These are phyloP conservation scores for Isichthys henryi DNA, from an alignment of 2,113 vertebrate species.

Conservation along the genomic window DNA sequence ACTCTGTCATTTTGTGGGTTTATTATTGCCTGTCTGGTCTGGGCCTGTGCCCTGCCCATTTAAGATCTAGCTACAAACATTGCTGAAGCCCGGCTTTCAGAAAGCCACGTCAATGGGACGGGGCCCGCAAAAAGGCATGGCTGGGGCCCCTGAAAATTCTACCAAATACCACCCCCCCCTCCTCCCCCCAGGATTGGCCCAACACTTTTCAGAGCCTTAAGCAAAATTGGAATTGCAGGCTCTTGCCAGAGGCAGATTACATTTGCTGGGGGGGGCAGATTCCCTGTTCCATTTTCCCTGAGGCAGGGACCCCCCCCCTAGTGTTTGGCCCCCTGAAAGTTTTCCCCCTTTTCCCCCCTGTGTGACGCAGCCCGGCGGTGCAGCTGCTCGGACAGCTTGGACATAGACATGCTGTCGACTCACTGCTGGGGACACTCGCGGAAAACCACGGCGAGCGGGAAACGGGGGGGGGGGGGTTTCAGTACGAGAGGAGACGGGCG, in stretches of 20 bases:
- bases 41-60: neutral
- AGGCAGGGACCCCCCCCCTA: neutral
- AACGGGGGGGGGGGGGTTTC: neutral
- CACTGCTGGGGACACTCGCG: neutral
- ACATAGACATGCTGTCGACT: neutral
- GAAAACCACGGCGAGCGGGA: neutral
- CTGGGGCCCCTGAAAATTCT: too few relatives aligned
- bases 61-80: neutral
- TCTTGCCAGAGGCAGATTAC: neutral
- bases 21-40: slow-evolving; percentile 10
- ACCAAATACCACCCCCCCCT: too few relatives aligned
- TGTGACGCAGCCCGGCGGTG: neutral
- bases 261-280: neutral
- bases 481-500: neutral
- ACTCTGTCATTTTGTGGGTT: slow-evolving; percentile 12
- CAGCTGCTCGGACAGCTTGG: neutral
- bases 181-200: neutral
- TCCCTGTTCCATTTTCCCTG: neutral
- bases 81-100: neutral
- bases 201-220: neutral
- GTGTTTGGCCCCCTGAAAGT: neutral
- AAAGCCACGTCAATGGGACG: neutral
- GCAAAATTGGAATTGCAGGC: neutral
- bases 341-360: neutral
- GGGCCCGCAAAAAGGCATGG: neutral